phyloP scores from a whole-genome alignment of 2,113 vertebrate genomes.

The Dasyprocta punctata region DNA sequence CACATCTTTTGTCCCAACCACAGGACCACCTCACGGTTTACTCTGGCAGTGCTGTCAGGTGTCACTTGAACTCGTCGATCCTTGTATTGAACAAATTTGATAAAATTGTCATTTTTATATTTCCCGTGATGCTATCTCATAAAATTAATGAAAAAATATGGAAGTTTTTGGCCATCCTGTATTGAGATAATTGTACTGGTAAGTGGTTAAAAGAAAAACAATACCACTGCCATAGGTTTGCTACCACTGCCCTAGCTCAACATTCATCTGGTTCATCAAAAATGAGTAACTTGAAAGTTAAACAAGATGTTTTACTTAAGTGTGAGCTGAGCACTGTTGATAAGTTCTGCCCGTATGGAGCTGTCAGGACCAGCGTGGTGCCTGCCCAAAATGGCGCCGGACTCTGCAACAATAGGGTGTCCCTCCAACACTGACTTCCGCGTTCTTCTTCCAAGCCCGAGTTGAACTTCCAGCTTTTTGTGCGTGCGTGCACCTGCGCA shows the following conservation, averaged over 20 bases:
- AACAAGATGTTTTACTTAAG: background rate
- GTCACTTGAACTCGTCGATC: background rate
- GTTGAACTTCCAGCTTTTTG: too few species aligned
- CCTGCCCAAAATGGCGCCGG: too few species aligned
- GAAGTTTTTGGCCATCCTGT: background rate
- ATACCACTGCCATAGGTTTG: too few species aligned
- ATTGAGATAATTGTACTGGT: background rate
- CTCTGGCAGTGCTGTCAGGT: background rate
- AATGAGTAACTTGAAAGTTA: slow-evolving; percentile 93
- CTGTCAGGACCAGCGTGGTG: too few species aligned
- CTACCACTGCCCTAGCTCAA: slow-evolving; percentile 85
- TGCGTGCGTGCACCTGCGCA: too few species aligned
- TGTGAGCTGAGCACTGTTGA: background rate
- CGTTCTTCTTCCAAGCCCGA: too few species aligned
- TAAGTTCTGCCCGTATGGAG: too few species aligned
- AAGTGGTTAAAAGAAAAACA: background rate
- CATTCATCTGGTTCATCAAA: slow-evolving; percentile 95
- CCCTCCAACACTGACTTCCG: too few species aligned
- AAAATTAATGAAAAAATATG: background rate
- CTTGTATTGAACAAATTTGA: background rate
- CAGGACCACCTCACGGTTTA: background rate
- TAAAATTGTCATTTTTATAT: background rate
- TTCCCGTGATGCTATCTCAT: background rate
- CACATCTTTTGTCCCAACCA: background rate
- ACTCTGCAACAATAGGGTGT: too few species aligned